Evolutionary conservation across 2,113 vertebrate genomes (phyloP).

Genomic region (Apodemus sylvaticus): DNA sequence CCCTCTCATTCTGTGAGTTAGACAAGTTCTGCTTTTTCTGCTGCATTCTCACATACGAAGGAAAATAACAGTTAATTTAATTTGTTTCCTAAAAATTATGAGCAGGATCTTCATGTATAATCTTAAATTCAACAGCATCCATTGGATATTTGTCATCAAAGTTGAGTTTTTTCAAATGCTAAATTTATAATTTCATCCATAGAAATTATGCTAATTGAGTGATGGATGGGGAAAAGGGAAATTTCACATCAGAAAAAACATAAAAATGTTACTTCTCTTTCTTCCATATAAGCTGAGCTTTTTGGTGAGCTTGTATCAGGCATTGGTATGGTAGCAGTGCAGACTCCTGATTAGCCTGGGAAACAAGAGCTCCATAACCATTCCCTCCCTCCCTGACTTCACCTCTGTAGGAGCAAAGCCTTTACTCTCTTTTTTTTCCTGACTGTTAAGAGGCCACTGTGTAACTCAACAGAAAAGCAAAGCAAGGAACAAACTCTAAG

Average conservation of each 20-base stretch:
- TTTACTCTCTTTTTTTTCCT: neutral
- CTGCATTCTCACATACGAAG: neutral
- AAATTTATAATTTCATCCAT: neutral
- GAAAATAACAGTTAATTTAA: neutral
- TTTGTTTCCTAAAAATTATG: slow-evolving; percentile 9
- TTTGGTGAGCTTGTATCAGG: neutral
- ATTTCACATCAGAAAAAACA: neutral
- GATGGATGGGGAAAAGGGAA: neutral
- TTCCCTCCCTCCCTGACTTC: neutral
- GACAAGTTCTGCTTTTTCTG: neutral
- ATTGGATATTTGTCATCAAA: slow-evolving; percentile 39
- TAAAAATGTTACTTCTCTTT: neutral
- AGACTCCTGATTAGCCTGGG: neutral
- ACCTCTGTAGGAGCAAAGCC: slow-evolving; percentile 19
- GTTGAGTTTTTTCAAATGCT: slow-evolving; percentile 1
- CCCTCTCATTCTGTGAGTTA: neutral
- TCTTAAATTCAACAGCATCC: slow-evolving; percentile 38
- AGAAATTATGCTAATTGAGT: neutral
- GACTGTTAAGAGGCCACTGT: neutral
- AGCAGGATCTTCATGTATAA: neutral
- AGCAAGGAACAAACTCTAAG: neutral
- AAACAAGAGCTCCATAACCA: neutral
- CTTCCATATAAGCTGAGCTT: neutral
- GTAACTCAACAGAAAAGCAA: slow-evolving; percentile 49
- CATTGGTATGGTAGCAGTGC: neutral